Evolutionary conservation across 2,113 vertebrate genomes (phyloP).

Genomic region (Hirundichthys speculiger): DNA sequence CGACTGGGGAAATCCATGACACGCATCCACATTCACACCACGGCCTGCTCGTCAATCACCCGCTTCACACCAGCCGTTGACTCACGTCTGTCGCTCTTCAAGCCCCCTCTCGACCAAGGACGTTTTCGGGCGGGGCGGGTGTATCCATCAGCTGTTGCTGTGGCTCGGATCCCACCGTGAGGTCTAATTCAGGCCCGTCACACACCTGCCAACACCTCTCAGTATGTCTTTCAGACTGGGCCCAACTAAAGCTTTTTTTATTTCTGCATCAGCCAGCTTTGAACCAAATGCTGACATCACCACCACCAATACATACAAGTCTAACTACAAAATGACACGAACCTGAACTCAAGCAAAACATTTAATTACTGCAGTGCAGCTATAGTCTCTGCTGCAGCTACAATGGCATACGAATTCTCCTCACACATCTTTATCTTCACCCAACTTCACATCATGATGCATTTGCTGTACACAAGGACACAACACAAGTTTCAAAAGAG

Average conservation of each 20-base stretch:
- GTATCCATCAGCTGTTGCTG: conserved; percentile 25
- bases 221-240: neutral
- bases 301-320: neutral
- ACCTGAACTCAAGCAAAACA: too few relatives aligned
- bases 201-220: conserved; percentile 36
- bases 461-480: too few relatives aligned
- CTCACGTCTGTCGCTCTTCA: neutral
- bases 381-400: too few relatives aligned
- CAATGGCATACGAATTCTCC: too few relatives aligned
- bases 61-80: rapidly evolving
- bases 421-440: neutral
- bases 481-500: too few relatives aligned
- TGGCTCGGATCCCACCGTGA: conserved; percentile 30
- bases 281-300: neutral
- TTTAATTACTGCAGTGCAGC: too few relatives aligned
- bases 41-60: conserved; percentile 45
- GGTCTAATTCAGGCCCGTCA: conserved; percentile 11
- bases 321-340: too few relatives aligned
- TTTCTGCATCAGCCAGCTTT: conserved; percentile 3
- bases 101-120: too few relatives aligned
- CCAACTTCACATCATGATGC: neutral
- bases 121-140: neutral
- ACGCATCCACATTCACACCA: conserved; percentile 17
- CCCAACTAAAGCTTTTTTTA: conserved; percentile 17
- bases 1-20: conserved; percentile 50